Conservation (phyloP, 1,140 invertebrate genomes). For the Diuraphis noxia region DNA sequence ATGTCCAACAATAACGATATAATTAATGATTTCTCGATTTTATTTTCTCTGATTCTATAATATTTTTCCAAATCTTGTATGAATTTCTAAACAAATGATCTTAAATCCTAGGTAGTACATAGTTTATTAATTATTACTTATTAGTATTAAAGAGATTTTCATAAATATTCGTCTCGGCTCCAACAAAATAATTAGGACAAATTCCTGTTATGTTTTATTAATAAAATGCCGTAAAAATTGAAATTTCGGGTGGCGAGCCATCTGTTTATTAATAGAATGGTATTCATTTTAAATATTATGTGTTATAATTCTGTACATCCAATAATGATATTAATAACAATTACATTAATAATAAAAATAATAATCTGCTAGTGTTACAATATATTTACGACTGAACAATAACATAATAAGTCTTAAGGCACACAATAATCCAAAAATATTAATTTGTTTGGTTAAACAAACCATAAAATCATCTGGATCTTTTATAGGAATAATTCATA, state of each 20-base stretch:
- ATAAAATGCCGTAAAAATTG: constrained; percentile 23
- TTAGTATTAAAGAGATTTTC: background rate
- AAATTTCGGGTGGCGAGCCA: constrained; percentile 8
- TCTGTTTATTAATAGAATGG: constrained; percentile 29
- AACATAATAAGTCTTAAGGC: background rate
- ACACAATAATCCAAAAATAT: background rate
- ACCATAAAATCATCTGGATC: background rate
- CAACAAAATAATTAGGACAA: background rate
- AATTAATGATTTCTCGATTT: background rate
- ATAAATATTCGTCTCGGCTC: background rate
- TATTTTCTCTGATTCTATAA: background rate
- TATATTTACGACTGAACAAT: background rate
- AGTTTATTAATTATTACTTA: too few relatives aligned
- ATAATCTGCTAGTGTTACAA: background rate
- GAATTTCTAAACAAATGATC: background rate
- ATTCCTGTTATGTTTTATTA: constrained; percentile 32
- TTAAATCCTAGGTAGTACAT: background rate
- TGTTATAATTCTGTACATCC: background rate
- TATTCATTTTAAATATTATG: background rate
- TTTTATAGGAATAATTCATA: background rate
- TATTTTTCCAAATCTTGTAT: background rate
- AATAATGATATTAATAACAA: background rate
- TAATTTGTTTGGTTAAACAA: background rate
- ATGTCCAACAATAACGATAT: background rate
- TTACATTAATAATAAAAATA: background rate